These are phyloP conservation scores for Orchesella cincta DNA, from an alignment of 1,140 invertebrate species.

Conservation along the genomic window DNA sequence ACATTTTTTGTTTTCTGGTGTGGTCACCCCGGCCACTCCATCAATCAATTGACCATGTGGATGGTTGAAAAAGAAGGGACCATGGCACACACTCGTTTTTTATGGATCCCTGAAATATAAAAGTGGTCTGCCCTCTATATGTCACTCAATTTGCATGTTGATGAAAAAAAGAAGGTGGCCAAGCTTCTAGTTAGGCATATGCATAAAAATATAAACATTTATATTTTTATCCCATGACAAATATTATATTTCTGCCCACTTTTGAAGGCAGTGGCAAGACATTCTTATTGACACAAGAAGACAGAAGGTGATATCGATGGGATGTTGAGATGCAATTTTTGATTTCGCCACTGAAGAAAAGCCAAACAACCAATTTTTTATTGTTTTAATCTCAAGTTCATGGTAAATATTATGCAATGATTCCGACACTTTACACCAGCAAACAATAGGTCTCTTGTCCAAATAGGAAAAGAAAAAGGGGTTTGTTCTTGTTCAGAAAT, in stretches of 20 bases:
- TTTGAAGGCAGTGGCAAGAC: not conserved
- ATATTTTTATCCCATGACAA: not conserved
- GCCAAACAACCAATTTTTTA: not conserved
- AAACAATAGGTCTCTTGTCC: not conserved
- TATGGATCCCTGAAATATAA: not conserved
- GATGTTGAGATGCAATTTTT: not conserved
- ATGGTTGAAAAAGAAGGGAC: not conserved
- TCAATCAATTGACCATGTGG: not conserved
- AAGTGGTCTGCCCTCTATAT: not conserved
- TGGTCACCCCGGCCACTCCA: too few relatives aligned
- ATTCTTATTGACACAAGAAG: not conserved
- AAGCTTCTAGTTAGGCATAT: too few relatives aligned
- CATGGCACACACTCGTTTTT: constrained; percentile 5
- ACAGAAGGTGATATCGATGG: not conserved
- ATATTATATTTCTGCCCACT: not conserved
- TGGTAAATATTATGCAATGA: not conserved
- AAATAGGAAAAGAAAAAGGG: not conserved
- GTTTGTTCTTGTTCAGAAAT: not conserved
- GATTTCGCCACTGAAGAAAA: not conserved
- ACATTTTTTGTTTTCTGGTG: too few relatives aligned
- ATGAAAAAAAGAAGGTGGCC: too few relatives aligned
- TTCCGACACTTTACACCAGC: not conserved
- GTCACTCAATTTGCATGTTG: constrained; percentile 11
- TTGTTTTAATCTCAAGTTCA: constrained; percentile 13
- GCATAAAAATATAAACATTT: not conserved